These are phyloP conservation scores for Schizopygopsis pylzovi DNA, from an alignment of 2,797 vertebrate species.

Conservation along the genomic window DNA sequence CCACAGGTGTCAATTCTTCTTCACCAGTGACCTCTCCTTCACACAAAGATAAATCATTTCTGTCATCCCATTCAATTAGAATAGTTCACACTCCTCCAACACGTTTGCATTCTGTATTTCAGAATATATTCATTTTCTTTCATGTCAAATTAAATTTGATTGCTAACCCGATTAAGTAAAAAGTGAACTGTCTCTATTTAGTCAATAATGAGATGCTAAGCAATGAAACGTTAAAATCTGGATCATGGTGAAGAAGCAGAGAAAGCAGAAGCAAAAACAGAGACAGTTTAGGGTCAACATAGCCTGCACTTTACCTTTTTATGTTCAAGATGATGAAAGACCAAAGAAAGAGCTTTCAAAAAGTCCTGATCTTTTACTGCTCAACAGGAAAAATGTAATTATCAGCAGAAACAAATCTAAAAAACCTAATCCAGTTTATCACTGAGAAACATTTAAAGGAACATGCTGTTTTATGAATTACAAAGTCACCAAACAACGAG, in stretches of 20 bases:
- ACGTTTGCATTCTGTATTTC: neutral
- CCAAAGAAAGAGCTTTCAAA: conserved; percentile 18
- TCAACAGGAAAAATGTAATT: conserved; percentile 37
- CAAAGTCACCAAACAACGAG: conserved; percentile 41
- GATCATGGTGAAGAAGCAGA: neutral
- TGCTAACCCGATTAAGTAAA: too few species aligned
- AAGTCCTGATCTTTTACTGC: conserved; percentile 33
- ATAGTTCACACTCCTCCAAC: neutral
- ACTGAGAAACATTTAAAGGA: conserved; percentile 24
- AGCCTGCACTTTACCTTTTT: too few species aligned
- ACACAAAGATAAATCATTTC: conserved; percentile 14
- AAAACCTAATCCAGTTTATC: conserved; percentile 47
- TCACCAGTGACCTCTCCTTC: conserved; percentile 70
- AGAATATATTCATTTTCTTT: neutral
- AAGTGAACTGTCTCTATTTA: neutral
- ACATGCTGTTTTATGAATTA: conserved; percentile 38
- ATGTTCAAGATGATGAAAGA: conserved; percentile 8
- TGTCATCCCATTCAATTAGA: neutral
- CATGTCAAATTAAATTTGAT: neutral
- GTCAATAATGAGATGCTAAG: neutral
- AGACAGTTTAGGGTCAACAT: neutral
- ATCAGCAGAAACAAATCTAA: conserved; percentile 19
- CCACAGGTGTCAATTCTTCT: conserved; percentile 79
- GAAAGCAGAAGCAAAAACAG: neutral
- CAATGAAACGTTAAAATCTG: neutral